Evolutionary conservation across 2,888 invertebrate genomes (phyloP), one percentile per base, ranked within the genome.

Genomic region (Ligdia adustata): DNA sequence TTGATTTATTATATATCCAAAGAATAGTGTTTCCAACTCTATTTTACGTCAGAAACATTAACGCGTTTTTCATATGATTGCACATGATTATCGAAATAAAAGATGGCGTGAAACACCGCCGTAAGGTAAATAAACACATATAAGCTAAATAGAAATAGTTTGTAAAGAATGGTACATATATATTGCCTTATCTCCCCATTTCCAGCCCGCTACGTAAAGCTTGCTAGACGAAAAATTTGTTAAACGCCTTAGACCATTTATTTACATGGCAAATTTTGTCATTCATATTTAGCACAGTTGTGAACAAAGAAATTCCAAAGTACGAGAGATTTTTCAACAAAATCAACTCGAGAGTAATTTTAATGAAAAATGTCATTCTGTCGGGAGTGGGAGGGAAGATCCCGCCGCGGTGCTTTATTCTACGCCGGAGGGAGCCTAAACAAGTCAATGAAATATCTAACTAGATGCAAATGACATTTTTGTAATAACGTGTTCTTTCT

Each of bases 121-220:
- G n/a, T n/a, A n/a, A n/a, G 20, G 24, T 26, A 20, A 18, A 15
- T 7, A 2, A 15, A 27, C 26, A 26, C 35, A 16, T 31, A 31
- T 28, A 27, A 39, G 14, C 28, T 27, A 26, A 15, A 35, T 18
- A 41, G 26, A 13, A 39, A 42, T 11, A 26, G 33, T 33, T 15
- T 32, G n/a, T 33, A 20, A 4, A 16, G 9, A 5, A 39, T 37
- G 15, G 13, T 37, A 40, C 69, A 62, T 69, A 67, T 60, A 67
- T 66, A 64, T 65, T 57, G 67, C 67, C 73, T 79, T 82, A 83
- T 82, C 82, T 73, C 63, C 49, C 56, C 46, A 64, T 72, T 83
- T 82, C 79, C 82, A 76, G 73, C 72, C 70, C 76, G 69, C 64
- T 80, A 71, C 64, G 66, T 72, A 66, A 2, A 22, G 22, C 73